phyloP scores from a whole-genome alignment of 2,113 vertebrate species.

The Stercorarius parasiticus region DNA sequence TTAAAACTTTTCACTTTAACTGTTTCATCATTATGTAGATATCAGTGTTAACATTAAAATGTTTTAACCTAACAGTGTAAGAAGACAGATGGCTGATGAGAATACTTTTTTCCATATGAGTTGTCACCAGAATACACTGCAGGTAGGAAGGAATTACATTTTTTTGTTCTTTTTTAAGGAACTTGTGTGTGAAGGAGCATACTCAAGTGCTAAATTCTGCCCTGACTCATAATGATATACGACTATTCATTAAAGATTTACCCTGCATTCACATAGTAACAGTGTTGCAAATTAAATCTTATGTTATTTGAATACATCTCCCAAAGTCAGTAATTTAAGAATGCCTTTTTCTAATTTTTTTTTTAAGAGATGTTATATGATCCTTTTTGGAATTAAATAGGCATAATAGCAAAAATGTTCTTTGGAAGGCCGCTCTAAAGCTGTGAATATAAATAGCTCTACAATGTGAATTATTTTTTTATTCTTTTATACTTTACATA shows the following conservation, averaged over 20 bases:
- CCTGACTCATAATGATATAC: neutral
- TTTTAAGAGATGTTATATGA: neutral
- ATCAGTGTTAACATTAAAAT: neutral
- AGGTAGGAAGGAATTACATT: constrained; percentile 14
- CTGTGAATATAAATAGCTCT: neutral
- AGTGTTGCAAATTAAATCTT: neutral
- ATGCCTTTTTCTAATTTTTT: neutral
- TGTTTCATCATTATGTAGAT: neutral
- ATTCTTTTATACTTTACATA: neutral
- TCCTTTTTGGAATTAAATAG: neutral
- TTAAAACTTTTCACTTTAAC: neutral
- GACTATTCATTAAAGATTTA: neutral
- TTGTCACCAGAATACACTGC: neutral
- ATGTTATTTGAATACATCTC: neutral
- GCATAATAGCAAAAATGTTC: neutral
- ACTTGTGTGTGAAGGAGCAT: neutral
- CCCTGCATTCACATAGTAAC: neutral
- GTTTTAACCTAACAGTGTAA: neutral
- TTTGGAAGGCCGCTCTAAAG: neutral
- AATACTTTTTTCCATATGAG: neutral
- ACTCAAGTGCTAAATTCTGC: neutral
- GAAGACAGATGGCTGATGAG: neutral
- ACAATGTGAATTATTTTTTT: neutral
- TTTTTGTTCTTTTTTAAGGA: neutral
- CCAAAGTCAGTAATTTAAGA: neutral